Percentiles rank a stretch among this genome's conserved stretches.
These are phyloP conservation scores for Pollenia labialis DNA, from an alignment of 2,888 invertebrate genomes.

Conservation along the genomic window DNA sequence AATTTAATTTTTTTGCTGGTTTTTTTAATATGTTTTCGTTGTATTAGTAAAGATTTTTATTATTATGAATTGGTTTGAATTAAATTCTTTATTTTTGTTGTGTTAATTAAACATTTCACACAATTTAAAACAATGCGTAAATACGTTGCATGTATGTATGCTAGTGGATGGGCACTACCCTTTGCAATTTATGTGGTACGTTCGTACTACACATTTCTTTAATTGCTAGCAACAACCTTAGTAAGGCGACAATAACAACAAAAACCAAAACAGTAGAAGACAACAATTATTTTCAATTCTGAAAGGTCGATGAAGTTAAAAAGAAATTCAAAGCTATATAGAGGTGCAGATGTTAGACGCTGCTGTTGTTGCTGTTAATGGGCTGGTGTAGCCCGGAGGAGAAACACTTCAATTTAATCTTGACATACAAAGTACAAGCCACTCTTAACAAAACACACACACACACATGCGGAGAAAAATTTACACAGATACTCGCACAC, in stretches of 20 bases:
- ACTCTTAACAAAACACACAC: slow-evolving; percentile 17
- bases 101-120: background rate
- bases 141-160: slow-evolving; percentile 10
- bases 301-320: slow-evolving; percentile 47
- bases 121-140: slow-evolving; percentile 8
- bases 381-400: slow-evolving; percentile 41
- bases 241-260: background rate
- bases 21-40: background rate
- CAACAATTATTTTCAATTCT: slow-evolving; percentile 46
- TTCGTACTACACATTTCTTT: background rate
- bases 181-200: background rate
- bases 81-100: background rate
- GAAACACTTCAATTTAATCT: slow-evolving; percentile 46
- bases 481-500: background rate
- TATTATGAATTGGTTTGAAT: background rate
- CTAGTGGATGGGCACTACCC: slow-evolving; percentile 31
- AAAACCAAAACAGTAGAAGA: background rate
- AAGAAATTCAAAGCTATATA: slow-evolving; percentile 40
- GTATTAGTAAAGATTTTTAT: background rate
- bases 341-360: slow-evolving; percentile 40
- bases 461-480: slow-evolving; percentile 1
- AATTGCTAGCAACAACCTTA: slow-evolving; percentile 26
- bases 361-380: slow-evolving; percentile 35
- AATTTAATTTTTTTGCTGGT: background rate
- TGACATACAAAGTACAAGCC: slow-evolving; percentile 13